Evolutionary conservation across 2,888 invertebrate genomes (phyloP).

Genomic region (Operophtera brumata): DNA sequence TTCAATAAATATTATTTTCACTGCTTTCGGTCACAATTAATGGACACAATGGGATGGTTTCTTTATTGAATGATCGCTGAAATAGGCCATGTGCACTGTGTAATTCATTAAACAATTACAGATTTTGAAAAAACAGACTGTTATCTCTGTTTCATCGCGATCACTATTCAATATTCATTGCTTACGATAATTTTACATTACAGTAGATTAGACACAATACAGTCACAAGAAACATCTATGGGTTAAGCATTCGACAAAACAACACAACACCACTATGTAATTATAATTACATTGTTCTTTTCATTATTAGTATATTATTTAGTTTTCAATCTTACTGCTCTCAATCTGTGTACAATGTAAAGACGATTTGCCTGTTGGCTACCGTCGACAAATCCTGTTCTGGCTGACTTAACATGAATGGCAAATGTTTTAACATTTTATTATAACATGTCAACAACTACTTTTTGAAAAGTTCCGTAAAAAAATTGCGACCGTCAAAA

Average conservation of each 20-base stretch:
- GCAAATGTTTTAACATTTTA: neutral
- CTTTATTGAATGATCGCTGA: neutral
- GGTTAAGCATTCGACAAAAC: neutral
- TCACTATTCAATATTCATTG: neutral
- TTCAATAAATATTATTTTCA: slow-evolving; percentile 31
- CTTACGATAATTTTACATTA: neutral
- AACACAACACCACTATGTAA: neutral
- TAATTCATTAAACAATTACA: neutral
- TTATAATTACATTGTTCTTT: neutral
- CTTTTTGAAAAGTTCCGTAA: no score
- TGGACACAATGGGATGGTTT: neutral
- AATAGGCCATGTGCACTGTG: neutral
- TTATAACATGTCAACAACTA: neutral
- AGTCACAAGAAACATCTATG: neutral
- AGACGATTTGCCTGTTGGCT: neutral
- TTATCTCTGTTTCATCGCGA: neutral
- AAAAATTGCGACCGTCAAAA: no score
- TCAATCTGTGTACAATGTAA: neutral
- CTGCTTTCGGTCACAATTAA: slow-evolving; percentile 5
- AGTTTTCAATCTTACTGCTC: neutral
- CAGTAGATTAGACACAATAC: neutral
- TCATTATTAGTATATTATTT: neutral
- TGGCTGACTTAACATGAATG: neutral
- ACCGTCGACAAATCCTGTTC: neutral
- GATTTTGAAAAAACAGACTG: neutral